These are phyloP conservation scores for Eueremaeus valkanovi DNA, from an alignment of 2,888 invertebrate species.

Conservation along the genomic window DNA sequence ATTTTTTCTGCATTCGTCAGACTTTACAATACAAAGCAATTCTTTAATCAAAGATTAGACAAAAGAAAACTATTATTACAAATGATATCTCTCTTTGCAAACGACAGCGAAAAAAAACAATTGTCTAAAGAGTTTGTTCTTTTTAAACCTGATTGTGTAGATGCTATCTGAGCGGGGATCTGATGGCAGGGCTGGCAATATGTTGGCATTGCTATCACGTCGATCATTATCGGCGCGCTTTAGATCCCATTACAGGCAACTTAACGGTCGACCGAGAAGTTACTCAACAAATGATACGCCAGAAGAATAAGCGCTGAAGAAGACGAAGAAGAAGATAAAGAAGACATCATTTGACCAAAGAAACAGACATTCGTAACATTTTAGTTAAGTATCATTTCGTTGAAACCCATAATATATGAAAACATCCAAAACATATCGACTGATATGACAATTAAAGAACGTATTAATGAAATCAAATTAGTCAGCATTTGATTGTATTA, in stretches of 20 bases:
- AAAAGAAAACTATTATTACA: background rate
- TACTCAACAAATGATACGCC: constrained; percentile 22
- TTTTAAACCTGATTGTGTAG: background rate
- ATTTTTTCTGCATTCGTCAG: background rate
- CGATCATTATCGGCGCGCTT: constrained; percentile 4
- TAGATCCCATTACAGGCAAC: background rate
- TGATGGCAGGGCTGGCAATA: background rate
- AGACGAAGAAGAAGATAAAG: too few relatives aligned
- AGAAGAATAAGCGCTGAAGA: constrained; percentile 3
- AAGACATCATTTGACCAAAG: constrained; percentile 25
- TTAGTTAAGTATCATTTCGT: background rate
- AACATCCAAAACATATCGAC: background rate
- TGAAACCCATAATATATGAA: too few relatives aligned
- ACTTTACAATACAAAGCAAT: background rate
- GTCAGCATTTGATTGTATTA: constrained; percentile 15
- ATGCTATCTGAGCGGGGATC: constrained; percentile 16
- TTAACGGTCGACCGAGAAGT: constrained; percentile 17
- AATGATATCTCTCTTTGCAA: background rate
- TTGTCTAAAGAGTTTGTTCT: constrained; percentile 27
- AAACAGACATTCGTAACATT: background rate
- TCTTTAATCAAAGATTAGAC: background rate
- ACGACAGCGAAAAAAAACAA: background rate
- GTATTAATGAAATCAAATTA: background rate
- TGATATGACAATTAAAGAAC: background rate
- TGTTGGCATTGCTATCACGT: constrained; percentile 7